Base-by-base conservation (phyloP, 1,140 invertebrate genomes). In the Venturia canescens region DNA sequence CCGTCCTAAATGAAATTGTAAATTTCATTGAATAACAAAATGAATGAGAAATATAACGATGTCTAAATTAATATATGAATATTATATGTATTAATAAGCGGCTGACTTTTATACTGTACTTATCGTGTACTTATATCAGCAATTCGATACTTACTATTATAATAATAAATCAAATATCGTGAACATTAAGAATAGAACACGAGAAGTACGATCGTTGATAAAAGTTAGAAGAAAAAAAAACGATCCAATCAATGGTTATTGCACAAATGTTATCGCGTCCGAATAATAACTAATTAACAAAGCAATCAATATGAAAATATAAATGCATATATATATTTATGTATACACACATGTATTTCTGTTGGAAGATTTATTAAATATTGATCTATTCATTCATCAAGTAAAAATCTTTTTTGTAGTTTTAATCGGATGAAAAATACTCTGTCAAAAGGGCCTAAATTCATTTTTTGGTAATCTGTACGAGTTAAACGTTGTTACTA, bases 91-190 rank as follows among this genome's bases (percentile, higher is more conserved):
- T 84, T 66, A 79, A 76, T 63, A 67, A 84, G 84, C 84, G 83
- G 81, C 85, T 57, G 78, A 85, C 79, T 82, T 86, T 84, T 86
- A 86, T 86, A 85, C 84, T 75, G 82, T 63, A 76, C 60, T 80
- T 76, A 57, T 74, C 38, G 63, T 60, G 69, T 78, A 63, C 76
- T 66, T 70, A 70, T 70, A 70, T 53, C 29, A 70, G 67, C 67
- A 70, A 70, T 70, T 26, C 11, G 21, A 16, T 75, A 60, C 53
- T 53, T 60, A 50, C 50, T 50, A 75, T n/a, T 50, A 21, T 53
- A 53, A 53, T 21, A 16, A 15, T 21, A 53, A 53, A 53, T 21
- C 15, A 53, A 16, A 53, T 16, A 53, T 53, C n/a, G 50, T 21
- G 3, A 53, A 53, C 4, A 6, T 15, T 53, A 53, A 18, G 15